Evolutionary conservation across 2,797 vertebrate species (phyloP), one percentile per base, ranked within the genome.

Genomic region (Silurus aristotelis): DNA sequence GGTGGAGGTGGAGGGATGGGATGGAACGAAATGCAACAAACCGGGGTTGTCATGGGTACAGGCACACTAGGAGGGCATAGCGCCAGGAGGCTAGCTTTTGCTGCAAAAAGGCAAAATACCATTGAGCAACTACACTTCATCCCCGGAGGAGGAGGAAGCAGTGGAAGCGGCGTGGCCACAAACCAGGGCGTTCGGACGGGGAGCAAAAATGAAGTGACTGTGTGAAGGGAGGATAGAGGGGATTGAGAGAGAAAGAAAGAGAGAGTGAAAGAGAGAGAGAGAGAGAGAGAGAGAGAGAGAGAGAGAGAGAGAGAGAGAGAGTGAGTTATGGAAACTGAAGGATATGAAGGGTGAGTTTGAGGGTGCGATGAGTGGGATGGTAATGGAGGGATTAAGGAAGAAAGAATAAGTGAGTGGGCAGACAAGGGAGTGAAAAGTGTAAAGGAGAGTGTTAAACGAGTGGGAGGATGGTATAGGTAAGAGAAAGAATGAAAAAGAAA

Each of bases 51-150:
- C 90, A 95, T 96, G 95, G 95, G 95, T 91, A 96, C 95, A 9
- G 95, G 95, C 92, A 96, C 95, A 52, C 90, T 95, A 71, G 94
- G 92, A 79, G 95, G 95, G 82, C 95, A 96, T 91, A 95, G 93
- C 0, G 95, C 95, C 77, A 94, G 95, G 89, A 94, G 97, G 92
- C 96, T 97, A 88, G 96, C 96, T 85, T 98, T 97, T 84, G 96
- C 96, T 48, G 89, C 95, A 5, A 97, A 97, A 91, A 94, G 96
- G 92, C 97, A 98, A 94, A 97, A 96, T 92, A 97, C 97, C 84
- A 96, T 98, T 61, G 97, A 98, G 95, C 97, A 97, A 93, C 95
- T 98, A 89, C 96, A 98, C 91, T 97, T 97, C 91, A 97, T 98
- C 90, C 97, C 97, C 0, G 97, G 97, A 71, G 97, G 96, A 15